Evolutionary conservation across 2,888 invertebrate species (phyloP).

Genomic region (Torymus texanus): DNA sequence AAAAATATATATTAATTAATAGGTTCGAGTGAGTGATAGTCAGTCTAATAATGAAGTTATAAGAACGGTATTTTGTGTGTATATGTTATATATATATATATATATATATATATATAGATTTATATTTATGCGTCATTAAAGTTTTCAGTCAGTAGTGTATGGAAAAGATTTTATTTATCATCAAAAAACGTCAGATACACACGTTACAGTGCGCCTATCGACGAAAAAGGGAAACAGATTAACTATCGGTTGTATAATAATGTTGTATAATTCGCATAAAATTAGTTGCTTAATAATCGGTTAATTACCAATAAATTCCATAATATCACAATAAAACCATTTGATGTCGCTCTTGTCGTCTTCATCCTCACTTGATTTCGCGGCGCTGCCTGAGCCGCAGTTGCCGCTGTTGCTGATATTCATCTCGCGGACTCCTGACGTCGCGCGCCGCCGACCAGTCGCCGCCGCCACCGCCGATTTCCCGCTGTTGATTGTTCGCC

Average conservation of each 20-base stretch:
- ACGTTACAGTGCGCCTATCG: slow-evolving; percentile 70
- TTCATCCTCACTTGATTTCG: slow-evolving; percentile 41
- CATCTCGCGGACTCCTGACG: slow-evolving; percentile 20
- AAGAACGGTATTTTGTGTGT: not conserved
- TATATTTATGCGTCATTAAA: slow-evolving; percentile 19
- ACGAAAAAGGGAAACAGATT: slow-evolving; percentile 70
- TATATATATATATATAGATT: slow-evolving; percentile 1
- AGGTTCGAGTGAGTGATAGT: too few species aligned
- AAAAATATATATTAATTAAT: slow-evolving; percentile 16
- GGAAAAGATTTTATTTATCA: slow-evolving; percentile 72
- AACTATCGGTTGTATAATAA: slow-evolving; percentile 69
- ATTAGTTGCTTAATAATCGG: slow-evolving; percentile 69
- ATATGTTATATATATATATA: not conserved
- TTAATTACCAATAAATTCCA: slow-evolving; percentile 72
- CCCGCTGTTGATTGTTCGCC: slow-evolving; percentile 60
- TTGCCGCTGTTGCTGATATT: not conserved
- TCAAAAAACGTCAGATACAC: slow-evolving; percentile 72
- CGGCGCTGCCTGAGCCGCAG: not conserved
- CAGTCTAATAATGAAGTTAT: slow-evolving; percentile 3
- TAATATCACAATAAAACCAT: slow-evolving; percentile 72
- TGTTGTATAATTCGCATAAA: slow-evolving; percentile 72
- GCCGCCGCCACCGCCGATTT: slow-evolving; percentile 19
- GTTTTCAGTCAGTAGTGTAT: slow-evolving; percentile 61
- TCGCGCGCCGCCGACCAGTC: slow-evolving; percentile 24
- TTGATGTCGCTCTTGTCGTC: slow-evolving; percentile 58